Evolutionary conservation across 2,888 invertebrate genomes (phyloP).

Genomic region (Melipona beecheii): DNA sequence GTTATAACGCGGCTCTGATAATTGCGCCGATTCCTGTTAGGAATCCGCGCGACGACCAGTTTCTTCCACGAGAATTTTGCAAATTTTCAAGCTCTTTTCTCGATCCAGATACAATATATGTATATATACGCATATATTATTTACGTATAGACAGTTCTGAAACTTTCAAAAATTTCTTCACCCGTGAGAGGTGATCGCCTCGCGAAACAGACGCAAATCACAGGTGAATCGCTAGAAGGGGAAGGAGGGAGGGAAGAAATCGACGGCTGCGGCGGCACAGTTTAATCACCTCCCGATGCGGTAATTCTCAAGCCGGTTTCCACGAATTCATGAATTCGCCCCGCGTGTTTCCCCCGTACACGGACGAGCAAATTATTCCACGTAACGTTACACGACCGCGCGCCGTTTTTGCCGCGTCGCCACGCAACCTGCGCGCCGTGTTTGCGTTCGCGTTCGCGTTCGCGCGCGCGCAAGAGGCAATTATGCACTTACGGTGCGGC

Average conservation of each 20-base stretch:
- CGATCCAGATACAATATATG: too few relatives aligned
- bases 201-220: neutral
- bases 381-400: constrained; percentile 56
- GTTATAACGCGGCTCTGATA: constrained; percentile 44
- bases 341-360: constrained; percentile 13
- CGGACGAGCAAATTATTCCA: constrained; percentile 62
- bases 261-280: constrained; percentile 4
- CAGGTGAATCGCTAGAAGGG: too few relatives aligned
- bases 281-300: constrained; percentile 13
- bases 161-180: neutral
- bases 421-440: constrained; percentile 48
- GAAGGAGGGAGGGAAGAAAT: neutral
- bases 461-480: constrained; percentile 63
- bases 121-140: too few relatives aligned
- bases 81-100: neutral
- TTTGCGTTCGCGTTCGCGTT: constrained; percentile 33
- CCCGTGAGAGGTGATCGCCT: neutral
- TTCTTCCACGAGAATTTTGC: neutral
- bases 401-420: constrained; percentile 38
- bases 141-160: neutral
- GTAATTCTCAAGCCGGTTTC: constrained; percentile 30
- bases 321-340: constrained; percentile 45
- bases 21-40: constrained; percentile 44
- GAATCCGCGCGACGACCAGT: constrained; percentile 28
- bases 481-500: constrained; percentile 67